Base-by-base conservation (phyloP, 2,888 invertebrate genomes). In the Philopedon plagiatum region DNA sequence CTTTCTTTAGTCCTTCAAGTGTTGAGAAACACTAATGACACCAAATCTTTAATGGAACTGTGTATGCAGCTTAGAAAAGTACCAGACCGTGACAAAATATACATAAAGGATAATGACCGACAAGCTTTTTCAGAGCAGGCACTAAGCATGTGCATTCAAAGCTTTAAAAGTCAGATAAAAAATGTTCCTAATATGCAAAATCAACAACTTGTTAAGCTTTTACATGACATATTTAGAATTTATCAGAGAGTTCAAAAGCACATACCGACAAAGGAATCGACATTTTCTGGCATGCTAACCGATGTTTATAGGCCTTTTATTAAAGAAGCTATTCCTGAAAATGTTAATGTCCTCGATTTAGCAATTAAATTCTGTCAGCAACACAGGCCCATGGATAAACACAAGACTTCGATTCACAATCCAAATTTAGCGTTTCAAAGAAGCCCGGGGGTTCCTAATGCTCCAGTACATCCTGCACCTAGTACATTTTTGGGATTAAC, bases 61-160 rank as follows among this genome's bases (percentile, higher is more conserved):
- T 93, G 93, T 74, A 86, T 94, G 69, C 93, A 95, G 77, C 87
- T 98, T 51, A 90, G 91, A 78, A 91, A 92, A 80, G 91, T 89
- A 63, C 97, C 97, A 0, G 97, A 97, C 75, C 89, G 90, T 1
- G 96, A 95, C 80, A 97, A 96, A 80, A 92, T 92, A 80, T 97
- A 96, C 84, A 89, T 98, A 70, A 90, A 94, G 37, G 95, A 97
- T 83, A 90, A 90, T 1, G 97, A 97, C 83, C 89, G 97, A 67
- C 91, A 93, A 78, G 92, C 93, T 79, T 87, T 96, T 67, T 92
- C 93, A 0, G 91, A 93, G 67, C 93, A 94, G 85, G 94, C 96
- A 0, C 89, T 94, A 74, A 90, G 91, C 0, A 88, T 93, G 75
- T 92, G 93, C 77, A 87, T 91, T 7, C 92, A 93, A 81, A 91